Percentiles rank a stretch among this genome's conserved stretches.
Conservation (phyloP, 2,797 vertebrate species). For the Pogoniulus pusillus region DNA sequence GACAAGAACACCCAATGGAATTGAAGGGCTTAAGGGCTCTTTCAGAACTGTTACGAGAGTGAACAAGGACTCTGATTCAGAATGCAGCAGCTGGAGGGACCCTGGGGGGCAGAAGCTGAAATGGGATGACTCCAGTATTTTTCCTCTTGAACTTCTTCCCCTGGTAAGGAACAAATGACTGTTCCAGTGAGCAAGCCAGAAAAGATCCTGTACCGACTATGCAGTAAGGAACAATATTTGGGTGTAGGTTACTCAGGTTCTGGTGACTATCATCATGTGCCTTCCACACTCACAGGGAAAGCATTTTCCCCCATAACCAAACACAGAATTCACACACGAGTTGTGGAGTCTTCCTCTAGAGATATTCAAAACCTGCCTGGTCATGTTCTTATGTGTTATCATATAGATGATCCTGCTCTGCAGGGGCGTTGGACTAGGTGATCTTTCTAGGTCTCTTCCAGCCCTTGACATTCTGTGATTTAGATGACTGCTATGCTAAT, state of each 20-base stretch:
- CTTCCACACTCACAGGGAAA: not conserved
- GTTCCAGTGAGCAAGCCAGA: not conserved
- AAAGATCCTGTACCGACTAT: not conserved
- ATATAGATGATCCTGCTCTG: too few relatives aligned
- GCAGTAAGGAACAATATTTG: not conserved
- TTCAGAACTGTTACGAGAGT: not conserved
- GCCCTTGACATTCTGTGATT: too few relatives aligned
- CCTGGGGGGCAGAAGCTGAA: not conserved
- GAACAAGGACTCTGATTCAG: not conserved
- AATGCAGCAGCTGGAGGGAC: not conserved
- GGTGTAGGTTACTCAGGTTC: not conserved
- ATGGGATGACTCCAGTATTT: not conserved
- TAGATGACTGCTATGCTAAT: not conserved
- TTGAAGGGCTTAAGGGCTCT: not conserved
- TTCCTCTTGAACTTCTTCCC: not conserved
- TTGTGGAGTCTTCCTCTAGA: too few relatives aligned
- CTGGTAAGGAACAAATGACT: not conserved
- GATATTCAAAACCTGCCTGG: too few relatives aligned
- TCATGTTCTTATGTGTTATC: too few relatives aligned
- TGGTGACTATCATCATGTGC: not conserved
- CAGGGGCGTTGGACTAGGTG: too few relatives aligned
- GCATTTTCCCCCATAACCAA: not conserved
- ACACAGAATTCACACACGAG: not conserved
- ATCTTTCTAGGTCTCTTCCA: too few relatives aligned
- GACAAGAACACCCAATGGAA: not conserved